phyloP scores from a whole-genome alignment of 2,888 invertebrate species.

The Thysanoteuthis rhombus region DNA sequence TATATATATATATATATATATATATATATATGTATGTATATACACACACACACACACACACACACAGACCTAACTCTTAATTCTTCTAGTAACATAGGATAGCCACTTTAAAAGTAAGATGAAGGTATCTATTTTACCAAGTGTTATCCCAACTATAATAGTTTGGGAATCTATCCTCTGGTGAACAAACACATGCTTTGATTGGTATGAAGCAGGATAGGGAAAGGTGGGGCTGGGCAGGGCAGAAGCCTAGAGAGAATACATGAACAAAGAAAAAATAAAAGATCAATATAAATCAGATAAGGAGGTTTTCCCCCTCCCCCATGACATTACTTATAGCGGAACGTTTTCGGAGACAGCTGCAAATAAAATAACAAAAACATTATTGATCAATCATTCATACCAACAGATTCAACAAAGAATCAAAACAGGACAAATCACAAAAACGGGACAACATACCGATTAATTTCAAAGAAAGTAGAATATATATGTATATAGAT shows the following conservation, averaged over 20 bases:
- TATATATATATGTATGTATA: too few species aligned
- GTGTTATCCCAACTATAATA: neutral
- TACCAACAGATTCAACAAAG: neutral
- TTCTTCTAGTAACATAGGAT: neutral
- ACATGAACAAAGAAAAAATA: neutral
- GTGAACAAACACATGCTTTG: neutral
- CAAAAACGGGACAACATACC: slow-evolving; percentile 19
- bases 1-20: too few species aligned
- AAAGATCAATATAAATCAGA: neutral
- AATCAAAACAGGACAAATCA: neutral
- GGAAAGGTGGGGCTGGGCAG: neutral
- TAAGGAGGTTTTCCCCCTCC: neutral
- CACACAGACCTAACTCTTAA: too few species aligned
- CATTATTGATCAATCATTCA: neutral
- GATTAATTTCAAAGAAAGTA: neutral
- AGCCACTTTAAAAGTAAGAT: neutral
- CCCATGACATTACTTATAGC: neutral
- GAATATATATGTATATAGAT: too few species aligned
- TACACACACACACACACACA: too few species aligned
- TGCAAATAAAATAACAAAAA: slow-evolving; percentile 17
- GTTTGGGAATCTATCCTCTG: neutral
- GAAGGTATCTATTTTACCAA: too few species aligned
- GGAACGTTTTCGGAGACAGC: neutral
- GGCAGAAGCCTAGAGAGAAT: neutral
- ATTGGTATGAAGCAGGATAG: too few species aligned